These are phyloP conservation scores for Mareca penelope DNA, from an alignment of 2,797 vertebrate species.

Conservation along the genomic window DNA sequence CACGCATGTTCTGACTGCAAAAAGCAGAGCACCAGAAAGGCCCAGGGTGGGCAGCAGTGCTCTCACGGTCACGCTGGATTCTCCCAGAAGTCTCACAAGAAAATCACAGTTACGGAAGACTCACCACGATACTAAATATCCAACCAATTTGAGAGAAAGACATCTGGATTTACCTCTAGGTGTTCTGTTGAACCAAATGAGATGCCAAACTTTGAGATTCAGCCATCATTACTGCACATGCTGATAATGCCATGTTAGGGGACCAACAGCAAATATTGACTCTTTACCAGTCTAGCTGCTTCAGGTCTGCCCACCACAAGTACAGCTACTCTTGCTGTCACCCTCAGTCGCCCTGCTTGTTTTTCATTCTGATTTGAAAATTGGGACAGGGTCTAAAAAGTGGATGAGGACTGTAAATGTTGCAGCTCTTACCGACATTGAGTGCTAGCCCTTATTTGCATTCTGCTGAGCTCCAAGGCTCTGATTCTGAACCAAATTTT, in stretches of 20 bases:
- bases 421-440: neutral
- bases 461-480: neutral
- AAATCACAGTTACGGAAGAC: neutral
- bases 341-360: neutral
- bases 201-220: conserved; percentile 1
- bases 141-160: conserved; percentile 10
- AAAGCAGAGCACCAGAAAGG: neutral
- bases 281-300: neutral
- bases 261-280: conserved; percentile 17
- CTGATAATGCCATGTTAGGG: conserved; percentile 19
- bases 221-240: neutral
- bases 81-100: conserved; percentile 12
- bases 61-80: neutral
- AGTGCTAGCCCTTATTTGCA: neutral
- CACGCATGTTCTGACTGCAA: neutral
- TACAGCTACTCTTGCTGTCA: neutral
- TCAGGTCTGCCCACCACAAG: conserved; percentile 18
- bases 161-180: conserved; percentile 51
- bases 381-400: neutral
- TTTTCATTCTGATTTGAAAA: neutral
- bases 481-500: neutral
- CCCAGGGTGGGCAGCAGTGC: neutral
- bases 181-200: conserved; percentile 22
- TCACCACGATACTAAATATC: neutral
- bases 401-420: neutral